Conservation (phyloP, 1,140 invertebrate species). For the Solenopsis fugax region DNA sequence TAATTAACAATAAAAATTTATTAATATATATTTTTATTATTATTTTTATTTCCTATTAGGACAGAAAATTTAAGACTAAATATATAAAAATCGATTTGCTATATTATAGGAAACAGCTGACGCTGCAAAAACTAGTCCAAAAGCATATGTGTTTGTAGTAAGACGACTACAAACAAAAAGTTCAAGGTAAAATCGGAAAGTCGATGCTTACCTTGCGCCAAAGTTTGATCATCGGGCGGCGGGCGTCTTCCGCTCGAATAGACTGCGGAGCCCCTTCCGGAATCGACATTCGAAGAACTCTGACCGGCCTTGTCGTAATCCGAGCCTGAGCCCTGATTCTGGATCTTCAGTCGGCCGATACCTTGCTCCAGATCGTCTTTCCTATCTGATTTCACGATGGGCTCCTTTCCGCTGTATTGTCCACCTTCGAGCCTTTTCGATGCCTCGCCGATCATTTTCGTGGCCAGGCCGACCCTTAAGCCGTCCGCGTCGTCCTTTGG, state of each 20-base stretch:
- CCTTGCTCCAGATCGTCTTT: slow-evolving; percentile 83
- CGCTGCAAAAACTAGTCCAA: neutral
- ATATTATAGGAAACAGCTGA: neutral
- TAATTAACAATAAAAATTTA: neutral
- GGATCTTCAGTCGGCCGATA: slow-evolving; percentile 85
- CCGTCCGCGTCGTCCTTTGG: slow-evolving; percentile 71
- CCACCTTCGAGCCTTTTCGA: slow-evolving; percentile 74
- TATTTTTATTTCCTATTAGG: neutral
- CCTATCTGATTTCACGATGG: slow-evolving; percentile 75
- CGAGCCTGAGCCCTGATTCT: slow-evolving; percentile 87
- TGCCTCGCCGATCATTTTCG: slow-evolving; percentile 67
- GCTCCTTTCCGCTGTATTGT: slow-evolving; percentile 75
- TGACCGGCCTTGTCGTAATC: slow-evolving; percentile 92
- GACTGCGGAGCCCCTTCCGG: slow-evolving; percentile 91
- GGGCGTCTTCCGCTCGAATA: slow-evolving; percentile 91
- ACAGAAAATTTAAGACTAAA: neutral
- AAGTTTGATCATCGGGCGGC: slow-evolving; percentile 78
- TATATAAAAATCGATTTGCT: slow-evolving; percentile 6
- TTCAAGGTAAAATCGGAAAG: neutral
- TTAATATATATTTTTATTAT: neutral
- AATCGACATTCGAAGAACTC: slow-evolving; percentile 91
- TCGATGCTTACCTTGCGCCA: slow-evolving; percentile 64
- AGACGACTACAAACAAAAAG: neutral
- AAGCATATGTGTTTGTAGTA: neutral
- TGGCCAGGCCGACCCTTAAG: slow-evolving; percentile 66